Base-by-base conservation (phyloP, 1,140 invertebrate genomes). In the Trinorchestia longiramus region DNA sequence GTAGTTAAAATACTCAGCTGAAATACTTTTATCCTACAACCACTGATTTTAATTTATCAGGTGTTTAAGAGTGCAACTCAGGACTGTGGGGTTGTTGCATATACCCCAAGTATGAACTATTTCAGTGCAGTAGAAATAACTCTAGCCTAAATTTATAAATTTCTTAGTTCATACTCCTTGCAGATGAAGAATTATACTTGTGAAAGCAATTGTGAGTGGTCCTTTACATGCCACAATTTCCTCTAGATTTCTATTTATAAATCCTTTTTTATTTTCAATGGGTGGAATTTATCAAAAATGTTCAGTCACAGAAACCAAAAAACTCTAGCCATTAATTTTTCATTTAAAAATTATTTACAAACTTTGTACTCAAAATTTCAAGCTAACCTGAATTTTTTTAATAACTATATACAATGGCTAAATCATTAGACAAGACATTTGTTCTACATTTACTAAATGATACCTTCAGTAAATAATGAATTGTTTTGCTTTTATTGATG, bases 11-110 rank as follows among this genome's bases (percentile, higher is more conserved):
- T n/a, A n/a, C n/a, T n/a, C n/a, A n/a, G n/a, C n/a, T 36, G 28
- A 77, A 11, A 77, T 77, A 36, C 11, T 23, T 77, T 36, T 3
- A 36, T 77, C 62, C 62, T 36, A 77, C 1, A 77, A 77, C 1
- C 1, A 3, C 28, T 77, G 62, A 23, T 77, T 36, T 23, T 11
- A 36, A 36, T 77, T 11, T 36, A 77, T 19, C 28, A 3, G 36
- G 36, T 77, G 28, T 77, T 36, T 28, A 77, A 3, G 36, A 45
- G 40, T 40, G 47, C 92, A 94, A 94, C 92, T 94, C 92, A 94
- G 92, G 92, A 94, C 44, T 94, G 92, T 94, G 92, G 92, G 92
- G 92, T 94, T 17, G 92, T 94, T 94, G 92, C 43, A 47, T 45
- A 23, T 94, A 43, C 47, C 92, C 92, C 92, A 94, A 45, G 92